These are phyloP conservation scores for Pseudomyrmex cubaensis DNA, from an alignment of 1,140 invertebrate species.

Conservation along the genomic window DNA sequence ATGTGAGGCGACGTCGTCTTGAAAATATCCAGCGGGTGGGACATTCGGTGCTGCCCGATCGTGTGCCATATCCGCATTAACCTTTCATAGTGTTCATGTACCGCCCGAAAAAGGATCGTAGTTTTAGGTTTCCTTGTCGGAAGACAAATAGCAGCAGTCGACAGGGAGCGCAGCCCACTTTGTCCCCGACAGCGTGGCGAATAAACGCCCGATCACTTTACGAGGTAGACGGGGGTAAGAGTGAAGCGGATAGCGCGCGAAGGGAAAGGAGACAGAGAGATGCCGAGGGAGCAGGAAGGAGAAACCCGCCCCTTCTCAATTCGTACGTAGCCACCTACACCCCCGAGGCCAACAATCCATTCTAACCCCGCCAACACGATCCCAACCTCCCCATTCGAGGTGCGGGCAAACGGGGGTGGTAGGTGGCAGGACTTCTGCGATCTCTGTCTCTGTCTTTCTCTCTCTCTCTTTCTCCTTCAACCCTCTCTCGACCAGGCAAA, in stretches of 20 bases:
- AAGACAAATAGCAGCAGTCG: constrained; percentile 79
- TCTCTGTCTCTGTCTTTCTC: not conserved
- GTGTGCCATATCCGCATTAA: constrained; percentile 67
- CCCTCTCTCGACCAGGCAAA: constrained; percentile 62
- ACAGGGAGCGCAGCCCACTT: constrained; percentile 78
- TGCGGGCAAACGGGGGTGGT: not conserved
- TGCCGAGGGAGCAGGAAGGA: constrained; percentile 52
- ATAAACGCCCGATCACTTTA: constrained; percentile 80
- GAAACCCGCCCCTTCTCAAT: constrained; percentile 71
- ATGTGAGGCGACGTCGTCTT: constrained; percentile 30
- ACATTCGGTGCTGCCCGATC: constrained; percentile 57
- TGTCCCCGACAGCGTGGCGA: constrained; percentile 75
- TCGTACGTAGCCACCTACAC: constrained; percentile 74
- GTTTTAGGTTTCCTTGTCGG: constrained; percentile 74
- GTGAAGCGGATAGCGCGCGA: constrained; percentile 60
- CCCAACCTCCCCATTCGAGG: constrained; percentile 59
- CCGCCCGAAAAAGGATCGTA: constrained; percentile 72
- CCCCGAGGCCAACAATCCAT: constrained; percentile 75
- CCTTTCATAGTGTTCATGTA: constrained; percentile 72
- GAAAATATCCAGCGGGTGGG: constrained; percentile 30
- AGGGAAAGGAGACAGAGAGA: constrained; percentile 41
- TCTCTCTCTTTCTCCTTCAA: not conserved
- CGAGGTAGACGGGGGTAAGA: constrained; percentile 69
- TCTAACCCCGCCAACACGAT: constrained; percentile 72
- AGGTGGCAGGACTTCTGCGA: constrained; percentile 58